Conservation (phyloP, 2,888 invertebrate genomes). For the Alviniconcha strummeri region DNA sequence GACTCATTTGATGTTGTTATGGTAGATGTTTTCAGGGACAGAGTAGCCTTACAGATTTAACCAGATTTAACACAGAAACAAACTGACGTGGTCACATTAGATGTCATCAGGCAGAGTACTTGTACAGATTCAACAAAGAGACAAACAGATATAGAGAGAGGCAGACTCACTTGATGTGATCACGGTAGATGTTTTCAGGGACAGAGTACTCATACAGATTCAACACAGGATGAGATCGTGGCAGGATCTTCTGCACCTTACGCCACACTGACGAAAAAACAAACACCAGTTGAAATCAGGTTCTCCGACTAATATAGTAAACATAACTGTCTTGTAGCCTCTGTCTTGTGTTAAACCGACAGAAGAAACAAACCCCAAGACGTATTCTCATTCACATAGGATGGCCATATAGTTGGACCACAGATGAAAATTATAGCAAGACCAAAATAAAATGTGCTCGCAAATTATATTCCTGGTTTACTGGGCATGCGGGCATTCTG, state of each 20-base stretch:
- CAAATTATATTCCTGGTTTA: too few relatives aligned
- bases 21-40: slow-evolving; percentile 89
- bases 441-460: too few relatives aligned
- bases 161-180: slow-evolving; percentile 72
- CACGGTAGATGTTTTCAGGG: slow-evolving; percentile 87
- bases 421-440: too few relatives aligned
- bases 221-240: slow-evolving; percentile 87
- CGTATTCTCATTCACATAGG: not conserved
- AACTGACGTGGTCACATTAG: too few relatives aligned
- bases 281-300: too few relatives aligned
- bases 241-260: slow-evolving; percentile 88
- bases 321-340: too few relatives aligned
- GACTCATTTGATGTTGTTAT: slow-evolving; percentile 74
- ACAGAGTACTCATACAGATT: slow-evolving; percentile 93
- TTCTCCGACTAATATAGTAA: too few relatives aligned
- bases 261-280: slow-evolving; percentile 79
- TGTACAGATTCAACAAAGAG: not conserved
- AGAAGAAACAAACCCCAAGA: not conserved
- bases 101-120: too few relatives aligned
- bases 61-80: slow-evolving; percentile 80
- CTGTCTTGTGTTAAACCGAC: not conserved
- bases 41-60: slow-evolving; percentile 93
- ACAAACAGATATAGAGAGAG: not conserved
- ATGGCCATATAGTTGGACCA: too few relatives aligned
- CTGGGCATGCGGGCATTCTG: too few relatives aligned